Percentiles rank a stretch among this genome's conserved stretches.
Conservation (phyloP, 2,797 vertebrate genomes). For the Syndactyla subalaris region DNA sequence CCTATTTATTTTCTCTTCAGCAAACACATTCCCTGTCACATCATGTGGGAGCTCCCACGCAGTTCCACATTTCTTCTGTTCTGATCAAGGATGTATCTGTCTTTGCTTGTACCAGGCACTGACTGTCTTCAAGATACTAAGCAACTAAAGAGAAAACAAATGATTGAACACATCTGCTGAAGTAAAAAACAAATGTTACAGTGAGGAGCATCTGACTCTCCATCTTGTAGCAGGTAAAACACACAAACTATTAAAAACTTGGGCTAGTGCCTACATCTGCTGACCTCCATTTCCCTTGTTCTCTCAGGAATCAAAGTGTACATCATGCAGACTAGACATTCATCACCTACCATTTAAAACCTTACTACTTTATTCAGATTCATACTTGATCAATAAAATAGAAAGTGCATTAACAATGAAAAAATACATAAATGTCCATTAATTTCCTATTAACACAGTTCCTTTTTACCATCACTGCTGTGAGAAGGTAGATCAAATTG, state of each 20-base stretch:
- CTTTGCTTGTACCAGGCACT: not conserved
- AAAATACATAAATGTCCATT: not conserved
- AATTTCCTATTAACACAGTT: not conserved
- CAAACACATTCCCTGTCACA: not conserved
- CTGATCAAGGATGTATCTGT: not conserved
- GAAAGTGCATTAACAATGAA: not conserved
- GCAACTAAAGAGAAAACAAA: not conserved
- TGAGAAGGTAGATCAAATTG: not conserved
- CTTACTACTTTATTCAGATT: slow-evolving; percentile 1
- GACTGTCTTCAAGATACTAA: not conserved
- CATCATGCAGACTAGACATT: not conserved
- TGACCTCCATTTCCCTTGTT: not conserved
- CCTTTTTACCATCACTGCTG: not conserved
- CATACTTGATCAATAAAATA: not conserved
- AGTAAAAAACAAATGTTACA: not conserved
- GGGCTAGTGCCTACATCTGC: not conserved
- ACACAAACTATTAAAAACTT: not conserved
- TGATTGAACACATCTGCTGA: not conserved
- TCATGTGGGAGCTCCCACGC: not conserved
- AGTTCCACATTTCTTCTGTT: not conserved
- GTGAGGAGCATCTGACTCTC: not conserved
- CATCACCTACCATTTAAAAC: not conserved
- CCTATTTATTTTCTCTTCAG: not conserved
- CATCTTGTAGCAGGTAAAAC: not conserved
- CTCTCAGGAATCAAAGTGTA: not conserved